Percentiles rank a stretch among this genome's conserved stretches.
Conservation (phyloP, 2,888 invertebrate genomes). For the Pemphredon lugubris region DNA sequence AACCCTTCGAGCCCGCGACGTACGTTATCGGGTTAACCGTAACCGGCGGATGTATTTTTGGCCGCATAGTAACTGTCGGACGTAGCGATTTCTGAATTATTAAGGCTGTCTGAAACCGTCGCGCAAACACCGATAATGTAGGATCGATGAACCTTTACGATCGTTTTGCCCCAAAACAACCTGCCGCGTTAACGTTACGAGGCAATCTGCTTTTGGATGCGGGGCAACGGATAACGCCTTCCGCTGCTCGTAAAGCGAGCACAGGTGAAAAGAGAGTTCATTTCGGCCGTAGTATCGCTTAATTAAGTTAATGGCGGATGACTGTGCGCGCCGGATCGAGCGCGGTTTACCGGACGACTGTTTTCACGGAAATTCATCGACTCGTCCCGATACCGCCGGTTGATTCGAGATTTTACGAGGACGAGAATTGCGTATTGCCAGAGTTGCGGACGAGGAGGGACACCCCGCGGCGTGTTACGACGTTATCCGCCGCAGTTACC, state of each 20-base stretch:
- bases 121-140: not conserved
- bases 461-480: not conserved
- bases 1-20: not conserved
- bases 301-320: slow-evolving; percentile 36
- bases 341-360: not conserved
- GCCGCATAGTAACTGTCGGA: slow-evolving; percentile 1
- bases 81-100: slow-evolving; percentile 7
- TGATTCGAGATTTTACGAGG: not conserved
- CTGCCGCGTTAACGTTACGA: not conserved
- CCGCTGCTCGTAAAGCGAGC: not conserved
- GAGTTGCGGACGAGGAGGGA: no score
- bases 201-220: no score
- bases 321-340: not conserved
- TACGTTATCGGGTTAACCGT: slow-evolving; percentile 22
- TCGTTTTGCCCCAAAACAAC: not conserved
- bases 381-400: not conserved
- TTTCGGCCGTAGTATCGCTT: slow-evolving; percentile 8
- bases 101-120: not conserved
- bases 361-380: not conserved
- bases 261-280: slow-evolving; percentile 3
- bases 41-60: slow-evolving; percentile 43
- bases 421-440: no score
- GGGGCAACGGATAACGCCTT: no score
- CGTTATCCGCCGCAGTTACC: not conserved
- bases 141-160: slow-evolving; percentile 28